Evolutionary conservation across 2,888 invertebrate genomes (phyloP), one percentile per base, ranked within the genome.

Genomic region (Xanthia icteritia): DNA sequence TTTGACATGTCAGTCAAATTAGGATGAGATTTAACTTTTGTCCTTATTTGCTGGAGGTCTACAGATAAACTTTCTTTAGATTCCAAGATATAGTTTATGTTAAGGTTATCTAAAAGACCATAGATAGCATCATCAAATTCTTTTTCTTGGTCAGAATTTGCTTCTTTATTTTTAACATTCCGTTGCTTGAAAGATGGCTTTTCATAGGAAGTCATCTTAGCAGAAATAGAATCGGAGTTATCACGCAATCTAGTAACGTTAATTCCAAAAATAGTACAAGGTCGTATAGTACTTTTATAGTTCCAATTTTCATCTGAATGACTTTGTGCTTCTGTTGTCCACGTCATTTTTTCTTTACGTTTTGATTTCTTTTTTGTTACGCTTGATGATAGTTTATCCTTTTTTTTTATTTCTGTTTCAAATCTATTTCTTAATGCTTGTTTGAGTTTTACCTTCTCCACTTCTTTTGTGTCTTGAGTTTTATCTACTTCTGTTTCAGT

Each of bases 91-190:
- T 73, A 51, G 17, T 78, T 48, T 8, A 73, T 17, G 5, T 82
- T 75, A 31, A 81, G 61, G 17, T 17, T 76, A 27, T 58, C 61
- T 61, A 82, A 64, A n/a, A 79, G 70, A 67, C 11, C 76, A 23
- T 54, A 42, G 42, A 82, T 70, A 39, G 69, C 70, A 23, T 73
- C 58, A n/a, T 68, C 70, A 42, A 79, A n/a, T 54, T 76, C 54
- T 27, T 58, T 27, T 20, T 74, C 71, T 51, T 74, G 23, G 15
- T 23, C 5, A n/a, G 45, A 23, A 61, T 23, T 77, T 11, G 3
- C 0, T 15, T 48, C 23, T 60, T 71, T 9, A 5, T 67, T 42
- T 63, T 0, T 5, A 20, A n/a, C 3, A 58, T 36, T 54, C 1
- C 3, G 2, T 27, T 79, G n/a, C 5, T n/a, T 42, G 11, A 45